Base-by-base conservation (phyloP, 2,113 vertebrate genomes). In the Rissa tridactyla region DNA sequence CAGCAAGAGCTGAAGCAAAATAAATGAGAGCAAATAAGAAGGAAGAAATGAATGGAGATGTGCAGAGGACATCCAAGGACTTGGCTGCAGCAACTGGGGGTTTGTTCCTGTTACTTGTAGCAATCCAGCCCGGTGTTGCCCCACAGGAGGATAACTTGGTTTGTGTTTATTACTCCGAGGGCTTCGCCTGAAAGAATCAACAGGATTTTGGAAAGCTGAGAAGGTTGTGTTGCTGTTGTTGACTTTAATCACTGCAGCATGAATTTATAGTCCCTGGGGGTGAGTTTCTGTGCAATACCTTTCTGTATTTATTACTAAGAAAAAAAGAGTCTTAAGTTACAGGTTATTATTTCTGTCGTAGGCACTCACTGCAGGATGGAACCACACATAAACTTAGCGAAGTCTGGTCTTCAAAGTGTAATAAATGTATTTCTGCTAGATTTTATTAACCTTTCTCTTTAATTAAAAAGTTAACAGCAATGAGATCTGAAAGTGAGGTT, bases 291-390 rank as follows among this genome's bases (percentile, higher is more conserved):
- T 69, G 72, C 80, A 84, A 15, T 94, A 82, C 82, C 65, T 94
- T 88, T 77, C 38, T 36, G 51, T 83, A 52, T 88, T 88, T 92
- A 76, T 90, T 87, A 57, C 61, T 55, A 60, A 60, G 36, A 66
- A 95, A 15, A 54, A 81, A 70, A 29, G 13, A 34, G 40, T 82
- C 61, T 49, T 46, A 91, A 79, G 88, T 88, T 95, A 20, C 51
- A 86, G 71, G 85, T 94, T 94, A 79, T 96, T 91, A 94, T 89
- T 94, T 92, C 66, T 84, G 57, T 72, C 81, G 62, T 65, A 36
- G 73, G 32, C 40, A 69, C 83, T 70, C 38, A n/a, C 61, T 79
- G 66, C 80, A 89, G 70, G 80, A 76, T 89, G 58, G 40, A 91
- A 69, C 54, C 49, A 69, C 73, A 94, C 62, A 75, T 72, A 61